phyloP scores from a whole-genome alignment of 2,113 vertebrate species.

The Craseonycteris thonglongyai region DNA sequence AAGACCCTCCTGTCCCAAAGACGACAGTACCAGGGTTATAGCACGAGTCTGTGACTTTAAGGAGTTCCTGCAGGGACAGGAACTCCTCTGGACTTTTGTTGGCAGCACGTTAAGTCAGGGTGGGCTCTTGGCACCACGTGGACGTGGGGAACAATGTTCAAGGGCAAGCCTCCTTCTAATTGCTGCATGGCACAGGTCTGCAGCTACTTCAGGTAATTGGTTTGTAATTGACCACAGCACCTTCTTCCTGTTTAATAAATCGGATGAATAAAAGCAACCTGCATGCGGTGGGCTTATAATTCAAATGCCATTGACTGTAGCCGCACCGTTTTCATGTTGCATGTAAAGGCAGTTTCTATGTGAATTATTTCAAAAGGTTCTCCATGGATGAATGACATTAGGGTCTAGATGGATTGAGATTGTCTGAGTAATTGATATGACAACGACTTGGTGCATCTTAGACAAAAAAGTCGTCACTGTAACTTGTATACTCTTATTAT shows the following conservation, averaged over 20 bases:
- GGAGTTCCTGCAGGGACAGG: neutral
- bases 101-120: neutral
- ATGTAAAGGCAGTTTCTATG: conserved; percentile 72
- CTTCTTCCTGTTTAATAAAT: conserved; percentile 84
- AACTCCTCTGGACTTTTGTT: rapidly evolving
- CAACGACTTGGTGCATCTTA: conserved; percentile 14
- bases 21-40: neutral
- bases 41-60: no score
- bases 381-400: conserved; percentile 85
- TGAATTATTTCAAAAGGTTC: conserved; percentile 76
- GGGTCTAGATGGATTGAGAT: conserved; percentile 82
- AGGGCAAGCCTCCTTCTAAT: neutral
- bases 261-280: conserved; percentile 74
- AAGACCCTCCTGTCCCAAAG: neutral
- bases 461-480: neutral
- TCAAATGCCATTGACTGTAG: conserved; percentile 61
- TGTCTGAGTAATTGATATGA: conserved; percentile 81
- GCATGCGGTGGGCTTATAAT: conserved; percentile 71
- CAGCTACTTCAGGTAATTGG: conserved; percentile 81
- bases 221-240: conserved; percentile 84
- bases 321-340: conserved; percentile 69
- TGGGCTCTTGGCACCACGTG: rapidly evolving
- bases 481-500: neutral
- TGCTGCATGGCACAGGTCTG: neutral
- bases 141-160: no score